Evolutionary conservation across 2,888 invertebrate species (phyloP).

Genomic region (Pheosia gnoma): DNA sequence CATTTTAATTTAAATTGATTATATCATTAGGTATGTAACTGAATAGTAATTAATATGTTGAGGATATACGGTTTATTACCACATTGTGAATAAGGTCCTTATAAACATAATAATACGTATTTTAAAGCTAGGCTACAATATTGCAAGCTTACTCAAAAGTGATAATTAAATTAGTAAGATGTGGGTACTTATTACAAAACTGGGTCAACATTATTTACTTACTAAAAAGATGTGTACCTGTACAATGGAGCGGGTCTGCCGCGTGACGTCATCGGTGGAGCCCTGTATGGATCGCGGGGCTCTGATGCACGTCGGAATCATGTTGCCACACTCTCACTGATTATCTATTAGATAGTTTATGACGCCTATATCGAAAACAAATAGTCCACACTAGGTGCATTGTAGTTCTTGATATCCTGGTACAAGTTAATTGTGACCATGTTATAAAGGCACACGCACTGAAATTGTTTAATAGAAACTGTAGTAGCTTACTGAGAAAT

Average conservation of each 20-base stretch:
- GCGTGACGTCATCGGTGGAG: slow-evolving; percentile 90
- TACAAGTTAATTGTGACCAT: background rate
- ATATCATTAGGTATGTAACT: too few relatives aligned
- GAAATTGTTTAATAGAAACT: too few relatives aligned
- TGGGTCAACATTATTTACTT: background rate
- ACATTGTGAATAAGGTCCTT: too few relatives aligned
- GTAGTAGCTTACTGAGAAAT: too few relatives aligned
- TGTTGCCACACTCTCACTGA: slow-evolving; percentile 54
- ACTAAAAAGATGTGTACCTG: slow-evolving; percentile 80
- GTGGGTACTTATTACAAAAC: background rate
- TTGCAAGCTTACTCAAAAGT: background rate
- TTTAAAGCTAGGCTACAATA: background rate
- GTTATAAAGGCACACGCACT: too few relatives aligned
- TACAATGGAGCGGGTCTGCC: slow-evolving; percentile 87
- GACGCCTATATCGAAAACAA: background rate
- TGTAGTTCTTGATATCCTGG: slow-evolving; percentile 6
- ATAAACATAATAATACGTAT: too few relatives aligned
- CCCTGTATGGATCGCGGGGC: slow-evolving; percentile 89
- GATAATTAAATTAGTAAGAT: slow-evolving; percentile 5
- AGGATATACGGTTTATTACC: too few relatives aligned
- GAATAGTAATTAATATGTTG: too few relatives aligned
- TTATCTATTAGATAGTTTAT: slow-evolving; percentile 12
- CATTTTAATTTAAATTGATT: too few relatives aligned
- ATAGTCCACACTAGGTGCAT: slow-evolving; percentile 20
- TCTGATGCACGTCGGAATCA: slow-evolving; percentile 89